phyloP scores from a whole-genome alignment of 2,888 invertebrate species.

The Xestia xanthographa region DNA sequence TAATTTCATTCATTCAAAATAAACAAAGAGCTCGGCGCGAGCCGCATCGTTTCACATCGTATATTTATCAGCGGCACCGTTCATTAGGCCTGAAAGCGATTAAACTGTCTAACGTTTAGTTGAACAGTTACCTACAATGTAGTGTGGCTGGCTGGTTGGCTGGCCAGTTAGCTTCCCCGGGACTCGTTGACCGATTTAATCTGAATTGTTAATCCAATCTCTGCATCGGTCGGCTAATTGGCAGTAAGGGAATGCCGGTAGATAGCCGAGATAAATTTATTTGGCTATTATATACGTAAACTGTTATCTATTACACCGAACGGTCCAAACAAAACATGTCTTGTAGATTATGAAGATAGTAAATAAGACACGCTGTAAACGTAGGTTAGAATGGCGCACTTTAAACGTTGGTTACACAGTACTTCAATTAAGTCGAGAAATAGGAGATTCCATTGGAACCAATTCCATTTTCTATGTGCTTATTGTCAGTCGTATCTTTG shows the following conservation, averaged over 20 bases:
- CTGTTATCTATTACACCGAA: conserved; percentile 48
- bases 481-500: conserved; percentile 35
- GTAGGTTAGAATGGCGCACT: conserved; percentile 38
- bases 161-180: conserved; percentile 62
- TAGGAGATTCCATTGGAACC: conserved; percentile 38
- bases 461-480: conserved; percentile 34
- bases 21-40: conserved; percentile 60
- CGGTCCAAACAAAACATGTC: conserved; percentile 47
- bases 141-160: conserved; percentile 49
- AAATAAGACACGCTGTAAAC: conserved; percentile 49
- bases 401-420: conserved; percentile 36
- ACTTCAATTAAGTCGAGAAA: conserved; percentile 53
- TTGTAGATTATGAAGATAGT: conserved; percentile 51
- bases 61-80: conserved; percentile 70
- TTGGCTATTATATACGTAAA: conserved; percentile 73
- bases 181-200: conserved; percentile 81
- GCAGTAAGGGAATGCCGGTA: conserved; percentile 75
- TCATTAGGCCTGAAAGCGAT: conserved; percentile 82
- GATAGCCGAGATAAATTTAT: conserved; percentile 80
- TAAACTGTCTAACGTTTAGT: conserved; percentile 69
- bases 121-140: conserved; percentile 71
- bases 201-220: conserved; percentile 86
- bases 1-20: conserved; percentile 66
- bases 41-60: conserved; percentile 71
- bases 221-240: conserved; percentile 82